Evolutionary conservation across 2,888 invertebrate species (phyloP), one percentile per base, ranked within the genome.

Genomic region (Tipula unca): DNA sequence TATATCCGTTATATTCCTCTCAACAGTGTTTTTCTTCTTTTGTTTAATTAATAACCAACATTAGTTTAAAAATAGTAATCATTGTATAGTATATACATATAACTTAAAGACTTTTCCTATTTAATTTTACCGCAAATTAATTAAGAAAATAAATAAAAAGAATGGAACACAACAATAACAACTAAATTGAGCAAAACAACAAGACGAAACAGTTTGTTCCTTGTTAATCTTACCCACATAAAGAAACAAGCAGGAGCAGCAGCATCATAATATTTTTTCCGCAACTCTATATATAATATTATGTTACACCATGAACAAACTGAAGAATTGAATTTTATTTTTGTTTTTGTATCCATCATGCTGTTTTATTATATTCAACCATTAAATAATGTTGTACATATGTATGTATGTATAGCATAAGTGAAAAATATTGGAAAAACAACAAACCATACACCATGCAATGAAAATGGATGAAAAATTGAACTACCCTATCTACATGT

Each of bases 361-460:
- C 69, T 69, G 69, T 69, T 69, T 69, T 69, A 69, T 69, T 69
- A 69, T 69, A 69, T 69, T 69, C 69, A 69, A 69, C 69, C 69
- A 69, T 69, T 69, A 69, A 69, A 54, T n/a, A n/a, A n/a, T n/a
- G n/a, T n/a, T n/a, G n/a, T n/a, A n/a, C n/a, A n/a, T n/a, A n/a
- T n/a, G n/a, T n/a, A n/a, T 54, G 48, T 54, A n/a, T n/a, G n/a
- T 54, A 54, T 54, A 54, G 17, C 48, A 17, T 54, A 54, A 54
- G 25, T 69, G 69, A 69, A 69, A 69, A 69, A 54, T 54, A 8
- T 25, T 20, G 69, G 69, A 69, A 69, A 69, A 69, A 69, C 69
- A 69, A 69, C 69, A 48, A n/a, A 48, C n/a, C 48, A 17, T 25
- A 13, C 69, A 69, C 69, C 69, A 69, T 25, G 69, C 25, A 69